Conservation (phyloP, 2,113 vertebrate species). For the Choloepus hoffmanni region DNA sequence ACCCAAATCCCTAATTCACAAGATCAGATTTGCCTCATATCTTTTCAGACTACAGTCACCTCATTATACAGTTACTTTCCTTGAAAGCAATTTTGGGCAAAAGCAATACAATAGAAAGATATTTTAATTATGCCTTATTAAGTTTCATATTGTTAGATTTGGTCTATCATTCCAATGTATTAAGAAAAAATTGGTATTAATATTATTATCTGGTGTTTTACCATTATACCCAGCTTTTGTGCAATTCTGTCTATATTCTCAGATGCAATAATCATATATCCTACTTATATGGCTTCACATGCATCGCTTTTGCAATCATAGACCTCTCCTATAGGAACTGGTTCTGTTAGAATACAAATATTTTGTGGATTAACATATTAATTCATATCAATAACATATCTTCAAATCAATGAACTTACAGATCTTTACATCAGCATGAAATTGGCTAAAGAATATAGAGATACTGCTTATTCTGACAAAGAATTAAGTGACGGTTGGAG, state of each 20-base stretch:
- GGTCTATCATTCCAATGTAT: not conserved
- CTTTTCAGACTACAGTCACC: not conserved
- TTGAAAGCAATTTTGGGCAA: not conserved
- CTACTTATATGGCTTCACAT: too few species aligned
- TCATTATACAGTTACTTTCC: not conserved
- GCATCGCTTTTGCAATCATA: not conserved
- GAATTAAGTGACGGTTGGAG: not conserved
- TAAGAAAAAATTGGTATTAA: not conserved
- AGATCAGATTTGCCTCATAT: not conserved
- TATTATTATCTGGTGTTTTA: not conserved
- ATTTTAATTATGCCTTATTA: not conserved
- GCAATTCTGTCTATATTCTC: not conserved
- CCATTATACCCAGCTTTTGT: not conserved
- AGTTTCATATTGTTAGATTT: not conserved
- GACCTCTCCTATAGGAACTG: not conserved
- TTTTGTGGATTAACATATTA: not conserved
- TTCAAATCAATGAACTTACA: not conserved
- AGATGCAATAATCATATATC: not conserved
- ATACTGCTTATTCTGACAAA: not conserved
- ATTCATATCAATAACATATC: not conserved
- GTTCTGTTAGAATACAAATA: not conserved
- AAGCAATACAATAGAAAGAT: too few species aligned
- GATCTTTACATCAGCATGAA: not conserved
- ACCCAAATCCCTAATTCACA: not conserved
- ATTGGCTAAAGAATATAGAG: not conserved